phyloP scores from a whole-genome alignment of 2,888 invertebrate genomes.

The Schrankia costaestrigalis region DNA sequence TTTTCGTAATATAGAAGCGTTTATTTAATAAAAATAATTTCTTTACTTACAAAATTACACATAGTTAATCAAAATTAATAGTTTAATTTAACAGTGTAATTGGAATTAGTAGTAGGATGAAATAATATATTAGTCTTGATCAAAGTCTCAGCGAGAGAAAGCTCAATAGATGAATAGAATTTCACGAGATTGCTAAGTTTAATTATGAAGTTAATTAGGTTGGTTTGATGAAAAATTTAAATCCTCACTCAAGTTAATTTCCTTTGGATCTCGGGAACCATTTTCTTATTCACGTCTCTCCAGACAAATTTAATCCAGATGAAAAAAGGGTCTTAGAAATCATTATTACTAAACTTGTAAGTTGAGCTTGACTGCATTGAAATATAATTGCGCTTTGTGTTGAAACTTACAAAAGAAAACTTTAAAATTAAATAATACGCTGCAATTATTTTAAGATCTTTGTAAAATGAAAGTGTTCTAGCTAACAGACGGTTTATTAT shows the following conservation, averaged over 20 bases:
- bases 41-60: too few relatives aligned
- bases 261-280: slow-evolving; percentile 56
- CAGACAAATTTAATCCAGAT: slow-evolving; percentile 54
- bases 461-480: too few relatives aligned
- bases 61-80: too few relatives aligned
- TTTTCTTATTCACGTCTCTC: slow-evolving; percentile 61
- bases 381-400: slow-evolving; percentile 8
- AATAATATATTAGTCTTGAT: slow-evolving; percentile 34
- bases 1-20: slow-evolving; percentile 45
- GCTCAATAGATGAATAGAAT: slow-evolving; percentile 61
- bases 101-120: slow-evolving; percentile 18
- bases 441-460: neutral
- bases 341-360: slow-evolving; percentile 23
- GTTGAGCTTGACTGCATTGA: slow-evolving; percentile 10
- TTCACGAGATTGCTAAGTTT: slow-evolving; percentile 62
- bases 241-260: slow-evolving; percentile 72
- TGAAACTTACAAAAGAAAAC: slow-evolving; percentile 6
- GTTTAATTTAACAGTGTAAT: slow-evolving; percentile 19
- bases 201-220: slow-evolving; percentile 76
- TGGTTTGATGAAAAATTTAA: slow-evolving; percentile 76
- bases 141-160: slow-evolving; percentile 38
- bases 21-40: slow-evolving; percentile 38
- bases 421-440: slow-evolving; percentile 6
- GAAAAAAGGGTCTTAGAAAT: slow-evolving; percentile 36
- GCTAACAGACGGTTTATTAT: too few relatives aligned